A percentile compares a stretch with the other conserved stretches of the same genome.
These are phyloP conservation scores for Drosophila ohnishii DNA, from an alignment of 1,140 invertebrate species.

Conservation along the genomic window DNA sequence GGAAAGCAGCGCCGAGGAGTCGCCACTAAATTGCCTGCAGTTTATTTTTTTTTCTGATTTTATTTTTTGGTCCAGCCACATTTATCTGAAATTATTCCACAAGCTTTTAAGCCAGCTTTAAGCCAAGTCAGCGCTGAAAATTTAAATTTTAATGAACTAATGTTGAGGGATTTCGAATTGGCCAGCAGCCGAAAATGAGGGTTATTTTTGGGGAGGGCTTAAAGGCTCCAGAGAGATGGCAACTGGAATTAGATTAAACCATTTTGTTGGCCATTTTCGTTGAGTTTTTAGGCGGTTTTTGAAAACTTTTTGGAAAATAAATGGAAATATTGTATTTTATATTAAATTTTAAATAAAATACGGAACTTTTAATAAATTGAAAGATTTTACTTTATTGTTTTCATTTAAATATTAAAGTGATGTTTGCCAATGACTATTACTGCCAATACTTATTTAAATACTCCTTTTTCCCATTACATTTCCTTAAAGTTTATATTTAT, in stretches of 20 bases:
- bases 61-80: conserved; percentile 15
- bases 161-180: conserved; percentile 42
- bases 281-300: not conserved
- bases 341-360: not conserved
- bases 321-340: not conserved
- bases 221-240: conserved; percentile 8
- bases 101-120: conserved; percentile 41
- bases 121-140: conserved; percentile 39
- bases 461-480: not conserved
- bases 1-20: not conserved
- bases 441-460: not conserved
- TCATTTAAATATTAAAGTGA: too few species aligned
- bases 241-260: conserved; percentile 36
- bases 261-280: conserved; percentile 6
- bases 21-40: conserved; percentile 44
- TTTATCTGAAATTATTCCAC: conserved; percentile 51
- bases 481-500: not conserved
- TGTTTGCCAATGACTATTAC: too few species aligned
- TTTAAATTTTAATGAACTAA: conserved; percentile 64
- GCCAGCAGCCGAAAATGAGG: conserved; percentile 20
- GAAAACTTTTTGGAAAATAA: not conserved
- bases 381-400: too few species aligned
- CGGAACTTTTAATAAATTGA: too few species aligned
- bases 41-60: conserved; percentile 5
- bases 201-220: conserved; percentile 12